Evolutionary conservation across 2,888 invertebrate species (phyloP).

Genomic region (Coenonympha arcania): DNA sequence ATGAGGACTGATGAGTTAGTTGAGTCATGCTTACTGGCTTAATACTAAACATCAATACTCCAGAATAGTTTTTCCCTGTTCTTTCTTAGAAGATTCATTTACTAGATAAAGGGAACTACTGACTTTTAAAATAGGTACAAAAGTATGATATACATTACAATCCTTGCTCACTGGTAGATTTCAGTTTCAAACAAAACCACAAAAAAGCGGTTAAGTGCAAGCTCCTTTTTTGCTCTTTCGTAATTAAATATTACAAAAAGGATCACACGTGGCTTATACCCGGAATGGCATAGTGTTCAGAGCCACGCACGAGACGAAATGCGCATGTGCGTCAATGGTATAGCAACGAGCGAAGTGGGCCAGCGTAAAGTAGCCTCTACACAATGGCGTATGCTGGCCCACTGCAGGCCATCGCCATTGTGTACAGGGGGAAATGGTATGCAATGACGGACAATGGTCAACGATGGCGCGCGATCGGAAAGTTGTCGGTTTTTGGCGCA

Average conservation of each 20-base stretch:
- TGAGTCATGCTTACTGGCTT: slow-evolving; percentile 10
- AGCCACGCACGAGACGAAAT: slow-evolving; percentile 5
- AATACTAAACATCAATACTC: neutral
- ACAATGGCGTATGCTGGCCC: too few species aligned
- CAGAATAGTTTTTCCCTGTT: neutral
- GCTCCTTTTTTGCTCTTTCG: neutral
- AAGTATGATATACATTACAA: too few species aligned
- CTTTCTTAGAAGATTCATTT: neutral
- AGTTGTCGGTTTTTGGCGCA: too few species aligned
- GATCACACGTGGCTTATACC: neutral
- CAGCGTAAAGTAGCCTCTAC: too few species aligned
- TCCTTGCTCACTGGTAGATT: neutral
- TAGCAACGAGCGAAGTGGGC: slow-evolving; percentile 33
- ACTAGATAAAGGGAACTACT: neutral
- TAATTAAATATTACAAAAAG: too few species aligned
- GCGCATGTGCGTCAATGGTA: slow-evolving; percentile 35
- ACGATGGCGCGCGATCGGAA: too few species aligned
- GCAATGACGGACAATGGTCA: too few species aligned
- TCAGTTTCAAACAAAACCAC: neutral
- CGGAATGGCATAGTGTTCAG: neutral
- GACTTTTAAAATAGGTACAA: too few species aligned
- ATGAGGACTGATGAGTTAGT: neutral
- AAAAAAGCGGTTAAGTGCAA: neutral
- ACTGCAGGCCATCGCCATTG: too few species aligned
- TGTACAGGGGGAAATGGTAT: too few species aligned